Conservation (phyloP, 2,113 vertebrate genomes). For the Climacteris rufus region DNA sequence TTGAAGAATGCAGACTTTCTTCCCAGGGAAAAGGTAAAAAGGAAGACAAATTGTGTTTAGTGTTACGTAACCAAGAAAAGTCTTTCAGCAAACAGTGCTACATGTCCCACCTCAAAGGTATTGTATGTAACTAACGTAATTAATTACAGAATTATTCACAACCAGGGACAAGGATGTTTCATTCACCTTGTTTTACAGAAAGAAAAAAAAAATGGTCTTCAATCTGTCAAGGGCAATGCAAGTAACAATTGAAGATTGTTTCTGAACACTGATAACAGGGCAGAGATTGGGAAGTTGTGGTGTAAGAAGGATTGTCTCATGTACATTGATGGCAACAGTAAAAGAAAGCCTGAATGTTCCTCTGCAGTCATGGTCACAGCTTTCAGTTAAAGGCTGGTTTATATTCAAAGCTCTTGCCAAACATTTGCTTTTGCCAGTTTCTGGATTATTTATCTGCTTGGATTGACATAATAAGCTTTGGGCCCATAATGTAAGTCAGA, state of each 20-base stretch:
- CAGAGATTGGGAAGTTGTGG: background rate
- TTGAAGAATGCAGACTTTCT: background rate
- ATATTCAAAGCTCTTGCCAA: background rate
- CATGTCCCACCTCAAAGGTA: background rate
- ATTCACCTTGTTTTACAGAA: background rate
- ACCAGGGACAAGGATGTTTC: background rate
- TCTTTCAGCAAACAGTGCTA: background rate
- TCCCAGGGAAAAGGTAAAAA: background rate
- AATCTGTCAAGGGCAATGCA: background rate
- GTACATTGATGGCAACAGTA: background rate
- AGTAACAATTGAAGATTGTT: background rate
- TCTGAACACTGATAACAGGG: background rate
- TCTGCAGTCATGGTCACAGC: background rate
- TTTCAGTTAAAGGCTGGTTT: background rate
- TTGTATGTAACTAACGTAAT: background rate
- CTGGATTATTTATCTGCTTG: background rate
- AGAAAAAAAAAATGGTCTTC: background rate
- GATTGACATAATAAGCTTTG: background rate
- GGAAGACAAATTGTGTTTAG: background rate
- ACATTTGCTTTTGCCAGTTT: background rate
- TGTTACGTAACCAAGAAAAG: background rate
- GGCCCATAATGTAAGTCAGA: background rate
- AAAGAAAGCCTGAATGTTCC: background rate
- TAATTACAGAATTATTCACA: background rate
- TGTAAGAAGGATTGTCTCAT: background rate